Evolutionary conservation across 2,888 invertebrate species (phyloP).

Genomic region (Acronicta alni): DNA sequence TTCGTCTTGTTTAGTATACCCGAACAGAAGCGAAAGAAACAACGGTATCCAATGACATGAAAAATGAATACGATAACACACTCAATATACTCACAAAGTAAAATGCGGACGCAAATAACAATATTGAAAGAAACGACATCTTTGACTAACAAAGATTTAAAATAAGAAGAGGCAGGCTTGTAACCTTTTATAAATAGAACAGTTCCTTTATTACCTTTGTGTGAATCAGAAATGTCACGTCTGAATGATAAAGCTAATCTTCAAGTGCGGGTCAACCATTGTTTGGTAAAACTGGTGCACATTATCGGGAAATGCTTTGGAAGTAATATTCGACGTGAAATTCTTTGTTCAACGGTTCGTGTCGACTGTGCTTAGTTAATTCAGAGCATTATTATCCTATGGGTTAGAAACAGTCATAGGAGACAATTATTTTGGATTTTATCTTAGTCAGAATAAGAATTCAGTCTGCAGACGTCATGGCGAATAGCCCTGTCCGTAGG

Average conservation of each 20-base stretch:
- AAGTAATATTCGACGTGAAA: background rate
- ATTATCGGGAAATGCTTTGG: constrained; percentile 12
- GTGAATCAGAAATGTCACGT: constrained; percentile 71
- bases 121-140: constrained; percentile 62
- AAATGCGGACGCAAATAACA: constrained; percentile 57
- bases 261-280: constrained; percentile 19
- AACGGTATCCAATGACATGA: constrained; percentile 7
- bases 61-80: constrained; percentile 42
- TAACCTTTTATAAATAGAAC: constrained; percentile 55
- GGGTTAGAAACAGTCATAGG: too few relatives aligned
- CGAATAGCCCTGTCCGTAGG: too few relatives aligned
- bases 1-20: constrained; percentile 1
- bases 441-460: too few relatives aligned
- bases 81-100: constrained; percentile 65
- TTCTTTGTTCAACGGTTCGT: background rate
- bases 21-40: constrained; percentile 6
- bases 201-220: constrained; percentile 50
- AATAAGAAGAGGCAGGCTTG: constrained; percentile 25
- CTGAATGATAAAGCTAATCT: constrained; percentile 58
- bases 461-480: too few relatives aligned
- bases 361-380: too few relatives aligned
- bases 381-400: background rate
- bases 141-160: constrained; percentile 40
- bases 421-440: too few relatives aligned
- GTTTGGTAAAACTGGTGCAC: constrained; percentile 14